Percentiles rank a stretch among this genome's conserved stretches.
These are phyloP conservation scores for Hyppa rectilinea DNA, from an alignment of 2,888 invertebrate species.

Conservation along the genomic window DNA sequence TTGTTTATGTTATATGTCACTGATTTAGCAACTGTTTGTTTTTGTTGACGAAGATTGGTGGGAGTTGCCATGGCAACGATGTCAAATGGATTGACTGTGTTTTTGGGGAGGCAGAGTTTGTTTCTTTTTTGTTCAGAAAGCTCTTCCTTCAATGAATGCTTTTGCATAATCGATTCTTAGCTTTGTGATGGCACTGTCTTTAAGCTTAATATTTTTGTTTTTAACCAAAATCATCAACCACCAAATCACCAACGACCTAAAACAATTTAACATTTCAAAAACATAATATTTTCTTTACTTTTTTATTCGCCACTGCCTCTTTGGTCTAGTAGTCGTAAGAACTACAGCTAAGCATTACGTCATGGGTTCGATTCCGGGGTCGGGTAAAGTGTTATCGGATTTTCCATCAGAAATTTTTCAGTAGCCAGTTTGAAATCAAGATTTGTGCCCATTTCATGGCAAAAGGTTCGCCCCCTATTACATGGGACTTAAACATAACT, in stretches of 20 bases:
- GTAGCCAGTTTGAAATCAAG: no score
- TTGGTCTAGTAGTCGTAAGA: no score
- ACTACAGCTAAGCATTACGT: no score
- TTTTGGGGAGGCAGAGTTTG: neutral
- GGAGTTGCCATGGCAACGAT: constrained; percentile 1
- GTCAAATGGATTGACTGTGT: neutral
- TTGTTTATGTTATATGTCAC: neutral
- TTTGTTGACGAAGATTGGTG: neutral
- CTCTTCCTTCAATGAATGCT: neutral
- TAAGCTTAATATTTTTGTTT: neutral
- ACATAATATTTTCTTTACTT: neutral
- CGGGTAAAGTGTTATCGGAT: no score
- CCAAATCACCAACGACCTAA: no score
- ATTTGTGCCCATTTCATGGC: no score
- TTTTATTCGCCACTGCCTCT: neutral
- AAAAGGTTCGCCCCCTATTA: no score
- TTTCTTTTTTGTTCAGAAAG: neutral
- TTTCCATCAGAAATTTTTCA: no score
- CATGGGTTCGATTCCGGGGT: no score
- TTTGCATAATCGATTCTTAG: neutral
- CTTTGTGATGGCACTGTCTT: neutral
- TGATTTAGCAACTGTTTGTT: constrained; percentile 9
- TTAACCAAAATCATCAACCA: no score
- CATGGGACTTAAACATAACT: no score
- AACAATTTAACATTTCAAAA: neutral